Conservation (phyloP, 92 coral and sea anemone species). For the Galaxea fascicularis region DNA sequence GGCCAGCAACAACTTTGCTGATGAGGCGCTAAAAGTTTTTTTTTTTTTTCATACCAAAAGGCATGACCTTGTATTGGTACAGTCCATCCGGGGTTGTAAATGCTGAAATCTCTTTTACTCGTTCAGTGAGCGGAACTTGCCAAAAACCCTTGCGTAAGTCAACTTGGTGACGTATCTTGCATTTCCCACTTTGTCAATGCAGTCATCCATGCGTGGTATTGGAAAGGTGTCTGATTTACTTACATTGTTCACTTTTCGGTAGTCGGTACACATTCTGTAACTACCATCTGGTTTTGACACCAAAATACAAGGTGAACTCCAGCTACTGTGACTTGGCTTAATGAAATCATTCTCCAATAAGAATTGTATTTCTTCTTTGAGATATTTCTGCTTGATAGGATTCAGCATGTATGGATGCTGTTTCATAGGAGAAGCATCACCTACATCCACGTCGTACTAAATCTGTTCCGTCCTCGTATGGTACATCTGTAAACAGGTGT, state of each 20-base stretch:
- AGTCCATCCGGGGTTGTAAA: conserved; percentile 60
- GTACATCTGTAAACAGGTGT: conserved; percentile 55
- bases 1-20: conserved; percentile 39
- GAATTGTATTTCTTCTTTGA: conserved; percentile 38
- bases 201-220: conserved; percentile 58
- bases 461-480: conserved; percentile 48
- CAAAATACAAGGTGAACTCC: conserved; percentile 58
- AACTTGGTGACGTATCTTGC: conserved; percentile 53
- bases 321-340: conserved; percentile 50
- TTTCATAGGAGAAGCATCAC: conserved; percentile 55
- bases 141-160: conserved; percentile 69
- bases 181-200: conserved; percentile 30
- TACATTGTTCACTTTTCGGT: conserved; percentile 62
- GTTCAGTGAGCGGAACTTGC: conserved; percentile 67
- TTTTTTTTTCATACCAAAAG: conserved; percentile 57
- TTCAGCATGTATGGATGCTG: conserved; percentile 48
- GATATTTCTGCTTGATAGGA: conserved; percentile 37
- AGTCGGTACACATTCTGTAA: conserved; percentile 61
- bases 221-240: conserved; percentile 59
- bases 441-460: conserved; percentile 54
- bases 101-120: conserved; percentile 63
- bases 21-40: conserved; percentile 70
- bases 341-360: conserved; percentile 56
- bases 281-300: conserved; percentile 63
- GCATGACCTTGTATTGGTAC: conserved; percentile 65